phyloP scores from a whole-genome alignment of 2,797 vertebrate species.

The Coendou prehensilis region DNA sequence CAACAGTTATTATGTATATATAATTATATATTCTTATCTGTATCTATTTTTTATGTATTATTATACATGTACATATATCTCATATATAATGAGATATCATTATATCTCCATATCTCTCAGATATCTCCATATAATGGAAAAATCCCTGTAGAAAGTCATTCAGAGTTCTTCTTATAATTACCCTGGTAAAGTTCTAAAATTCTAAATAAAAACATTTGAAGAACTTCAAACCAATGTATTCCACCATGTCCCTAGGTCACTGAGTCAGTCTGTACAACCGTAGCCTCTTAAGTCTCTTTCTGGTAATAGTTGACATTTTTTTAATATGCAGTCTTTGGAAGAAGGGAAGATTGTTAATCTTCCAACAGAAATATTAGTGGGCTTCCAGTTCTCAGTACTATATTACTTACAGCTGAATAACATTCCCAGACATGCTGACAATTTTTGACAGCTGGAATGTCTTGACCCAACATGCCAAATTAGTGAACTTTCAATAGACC shows the following conservation, averaged over 20 bases:
- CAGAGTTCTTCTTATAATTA: neutral
- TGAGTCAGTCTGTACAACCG: neutral
- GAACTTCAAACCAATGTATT: neutral
- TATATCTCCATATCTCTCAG: no score
- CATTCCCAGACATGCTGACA: neutral
- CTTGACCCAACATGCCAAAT: no score
- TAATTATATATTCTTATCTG: neutral
- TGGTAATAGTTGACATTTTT: conserved; percentile 51
- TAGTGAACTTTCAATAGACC: neutral
- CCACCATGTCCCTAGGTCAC: neutral
- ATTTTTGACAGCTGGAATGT: neutral
- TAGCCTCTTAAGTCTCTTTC: neutral
- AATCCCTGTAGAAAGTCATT: conserved; percentile 16
- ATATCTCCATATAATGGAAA: conserved; percentile 67
- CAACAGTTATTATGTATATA: neutral
- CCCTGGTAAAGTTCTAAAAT: neutral
- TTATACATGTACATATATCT: neutral
- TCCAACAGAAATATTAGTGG: neutral
- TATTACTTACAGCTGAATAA: conserved; percentile 22
- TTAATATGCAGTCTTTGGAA: conserved; percentile 10
- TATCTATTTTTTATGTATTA: neutral
- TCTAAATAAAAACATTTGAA: neutral
- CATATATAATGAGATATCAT: no score
- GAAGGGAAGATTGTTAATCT: neutral
- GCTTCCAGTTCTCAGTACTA: neutral